phyloP scores from a whole-genome alignment of 2,888 invertebrate genomes.

The Alloplasta piceator region DNA sequence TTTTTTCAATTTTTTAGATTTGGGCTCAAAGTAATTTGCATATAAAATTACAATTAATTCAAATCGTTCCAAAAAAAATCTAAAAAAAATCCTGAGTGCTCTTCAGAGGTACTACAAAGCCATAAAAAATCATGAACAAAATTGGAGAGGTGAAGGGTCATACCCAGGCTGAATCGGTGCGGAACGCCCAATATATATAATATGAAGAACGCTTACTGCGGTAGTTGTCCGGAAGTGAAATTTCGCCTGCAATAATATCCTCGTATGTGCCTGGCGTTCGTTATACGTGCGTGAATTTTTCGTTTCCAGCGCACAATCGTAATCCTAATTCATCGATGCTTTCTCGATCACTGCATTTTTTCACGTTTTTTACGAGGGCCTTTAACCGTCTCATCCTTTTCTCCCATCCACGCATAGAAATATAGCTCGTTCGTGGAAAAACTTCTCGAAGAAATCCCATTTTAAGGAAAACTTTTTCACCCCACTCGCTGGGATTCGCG shows the following conservation, averaged over 20 bases:
- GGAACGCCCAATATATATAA: no score
- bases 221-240: conserved; percentile 15
- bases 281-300: conserved; percentile 43
- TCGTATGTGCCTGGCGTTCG: conserved; percentile 13
- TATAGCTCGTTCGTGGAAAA: conserved; percentile 39
- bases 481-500: conserved; percentile 12
- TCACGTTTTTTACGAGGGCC: conserved; percentile 5
- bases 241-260: conserved; percentile 38
- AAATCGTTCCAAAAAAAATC: no score
- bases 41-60: no score
- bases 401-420: conserved; percentile 15
- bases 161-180: no score
- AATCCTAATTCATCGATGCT: conserved; percentile 56
- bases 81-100: no score
- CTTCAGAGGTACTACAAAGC: no score
- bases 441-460: conserved; percentile 59
- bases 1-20: no score
- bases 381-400: conserved; percentile 3
- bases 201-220: no score
- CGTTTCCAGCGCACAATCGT: conserved; percentile 35
- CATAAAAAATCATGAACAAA: no score
- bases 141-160: no score
- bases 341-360: conserved; percentile 49
- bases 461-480: conserved; percentile 56
- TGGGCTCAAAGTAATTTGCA: no score